Evolutionary conservation across 1,140 invertebrate genomes (phyloP).

Genomic region (Trigoniulus corallinus): DNA sequence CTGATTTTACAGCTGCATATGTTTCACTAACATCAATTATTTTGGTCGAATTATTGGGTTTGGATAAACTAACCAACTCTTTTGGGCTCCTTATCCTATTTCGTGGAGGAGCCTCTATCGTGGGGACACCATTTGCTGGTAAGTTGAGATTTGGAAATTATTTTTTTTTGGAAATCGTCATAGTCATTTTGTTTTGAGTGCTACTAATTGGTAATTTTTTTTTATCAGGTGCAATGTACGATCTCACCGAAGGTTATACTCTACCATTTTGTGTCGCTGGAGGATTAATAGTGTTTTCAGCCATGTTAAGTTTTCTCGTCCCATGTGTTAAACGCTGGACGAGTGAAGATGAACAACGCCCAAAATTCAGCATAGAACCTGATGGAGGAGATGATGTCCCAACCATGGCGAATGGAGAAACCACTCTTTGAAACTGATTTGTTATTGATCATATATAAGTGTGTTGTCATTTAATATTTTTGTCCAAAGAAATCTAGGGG

Average conservation of each 20-base stretch:
- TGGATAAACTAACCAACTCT: slow-evolving; percentile 90
- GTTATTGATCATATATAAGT: too few relatives aligned
- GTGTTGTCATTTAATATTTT: too few relatives aligned
- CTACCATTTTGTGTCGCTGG: slow-evolving; percentile 86
- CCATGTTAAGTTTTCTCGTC: slow-evolving; percentile 66
- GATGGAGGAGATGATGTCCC: not conserved
- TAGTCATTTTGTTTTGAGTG: too few relatives aligned
- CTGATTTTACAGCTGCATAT: slow-evolving; percentile 63
- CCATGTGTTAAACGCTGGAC: slow-evolving; percentile 35
- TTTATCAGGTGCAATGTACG: slow-evolving; percentile 68
- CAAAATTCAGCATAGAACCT: not conserved
- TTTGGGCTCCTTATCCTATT: slow-evolving; percentile 91
- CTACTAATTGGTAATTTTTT: too few relatives aligned
- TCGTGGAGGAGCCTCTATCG: slow-evolving; percentile 75
- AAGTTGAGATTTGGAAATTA: slow-evolving; percentile 11
- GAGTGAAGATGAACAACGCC: not conserved
- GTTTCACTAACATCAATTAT: slow-evolving; percentile 96
- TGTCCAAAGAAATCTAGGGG: too few relatives aligned
- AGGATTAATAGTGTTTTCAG: slow-evolving; percentile 65
- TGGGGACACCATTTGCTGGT: slow-evolving; percentile 48
- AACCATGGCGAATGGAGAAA: not conserved
- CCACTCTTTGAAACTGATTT: not conserved
- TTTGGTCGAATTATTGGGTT: slow-evolving; percentile 81
- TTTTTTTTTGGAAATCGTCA: too few relatives aligned
- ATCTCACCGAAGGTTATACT: slow-evolving; percentile 65